These are phyloP conservation scores for Aphidius colemani DNA, from an alignment of 2,888 invertebrate species.

Conservation along the genomic window DNA sequence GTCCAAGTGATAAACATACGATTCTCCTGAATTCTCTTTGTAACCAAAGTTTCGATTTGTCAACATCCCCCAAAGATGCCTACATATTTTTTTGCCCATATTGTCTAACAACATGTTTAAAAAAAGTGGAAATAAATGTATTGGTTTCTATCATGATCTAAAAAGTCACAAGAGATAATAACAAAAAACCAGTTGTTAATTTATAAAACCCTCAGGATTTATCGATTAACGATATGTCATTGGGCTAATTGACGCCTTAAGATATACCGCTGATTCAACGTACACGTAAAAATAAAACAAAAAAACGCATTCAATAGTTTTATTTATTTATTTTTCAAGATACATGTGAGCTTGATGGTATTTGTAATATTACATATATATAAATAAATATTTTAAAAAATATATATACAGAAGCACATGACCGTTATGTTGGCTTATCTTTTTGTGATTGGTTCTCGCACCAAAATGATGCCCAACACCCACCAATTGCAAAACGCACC, in stretches of 20 bases:
- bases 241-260: slow-evolving; percentile 50
- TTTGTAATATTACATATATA: too few species aligned
- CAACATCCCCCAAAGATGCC: background rate
- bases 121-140: too few species aligned
- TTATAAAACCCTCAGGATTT: slow-evolving; percentile 39
- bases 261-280: slow-evolving; percentile 41
- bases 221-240: slow-evolving; percentile 39
- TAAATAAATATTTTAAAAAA: too few species aligned
- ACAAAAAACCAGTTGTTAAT: slow-evolving; percentile 30
- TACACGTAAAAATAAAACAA: slow-evolving; percentile 29
- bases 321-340: too few species aligned
- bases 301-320: background rate
- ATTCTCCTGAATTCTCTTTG: slow-evolving; percentile 1
- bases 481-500: slow-evolving; percentile 36
- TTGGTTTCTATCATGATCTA: too few species aligned
- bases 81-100: background rate
- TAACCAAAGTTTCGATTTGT: slow-evolving; percentile 23
- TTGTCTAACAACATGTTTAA: too few species aligned
- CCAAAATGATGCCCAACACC: slow-evolving; percentile 14
- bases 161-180: too few species aligned
- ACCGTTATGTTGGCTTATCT: slow-evolving; percentile 34
- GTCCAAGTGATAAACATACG: slow-evolving; percentile 12
- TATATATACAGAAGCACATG: too few species aligned
- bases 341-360: background rate
- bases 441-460: slow-evolving; percentile 26